Evolutionary conservation across 2,797 vertebrate genomes (phyloP).

Genomic region (Protosalanx chinensis): DNA sequence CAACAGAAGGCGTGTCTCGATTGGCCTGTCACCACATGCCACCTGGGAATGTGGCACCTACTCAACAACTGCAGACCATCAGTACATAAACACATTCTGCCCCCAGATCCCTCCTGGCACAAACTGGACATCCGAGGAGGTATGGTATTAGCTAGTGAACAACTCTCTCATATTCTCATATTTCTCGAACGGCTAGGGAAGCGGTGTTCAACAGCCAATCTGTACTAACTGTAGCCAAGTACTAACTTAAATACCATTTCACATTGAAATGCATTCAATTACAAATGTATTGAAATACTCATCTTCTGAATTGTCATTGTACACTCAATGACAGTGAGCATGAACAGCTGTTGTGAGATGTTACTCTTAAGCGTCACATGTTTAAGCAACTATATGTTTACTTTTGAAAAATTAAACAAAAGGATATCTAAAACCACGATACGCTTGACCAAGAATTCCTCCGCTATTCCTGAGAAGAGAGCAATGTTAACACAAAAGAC

Average conservation of each 20-base stretch:
- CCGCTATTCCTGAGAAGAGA: slow-evolving; percentile 45
- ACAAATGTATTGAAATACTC: neutral
- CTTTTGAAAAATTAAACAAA: slow-evolving; percentile 18
- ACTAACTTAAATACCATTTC: no score
- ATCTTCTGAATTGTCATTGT: neutral
- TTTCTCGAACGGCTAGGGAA: slow-evolving; percentile 6
- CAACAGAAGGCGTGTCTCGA: slow-evolving; percentile 59
- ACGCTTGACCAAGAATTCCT: slow-evolving; percentile 43
- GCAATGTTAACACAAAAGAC: slow-evolving; percentile 55
- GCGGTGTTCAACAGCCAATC: neutral
- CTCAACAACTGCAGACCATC: slow-evolving; percentile 62
- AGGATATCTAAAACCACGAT: slow-evolving; percentile 31
- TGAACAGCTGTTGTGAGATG: slow-evolving; percentile 10
- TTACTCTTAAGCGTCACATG: slow-evolving; percentile 28
- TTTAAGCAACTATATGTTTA: slow-evolving; percentile 14
- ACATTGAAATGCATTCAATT: neutral
- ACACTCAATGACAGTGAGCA: slow-evolving; percentile 15
- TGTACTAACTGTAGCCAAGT: no score
- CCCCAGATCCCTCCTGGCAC: slow-evolving; percentile 15
- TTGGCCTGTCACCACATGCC: slow-evolving; percentile 74
- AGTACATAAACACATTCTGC: slow-evolving; percentile 43
- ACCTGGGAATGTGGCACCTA: slow-evolving; percentile 78
- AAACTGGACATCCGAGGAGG: slow-evolving; percentile 22
- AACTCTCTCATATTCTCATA: slow-evolving; percentile 23
- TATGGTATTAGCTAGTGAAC: slow-evolving; percentile 34